Base-by-base conservation (phyloP, 2,797 vertebrate genomes). In the Sciurus carolinensis region DNA sequence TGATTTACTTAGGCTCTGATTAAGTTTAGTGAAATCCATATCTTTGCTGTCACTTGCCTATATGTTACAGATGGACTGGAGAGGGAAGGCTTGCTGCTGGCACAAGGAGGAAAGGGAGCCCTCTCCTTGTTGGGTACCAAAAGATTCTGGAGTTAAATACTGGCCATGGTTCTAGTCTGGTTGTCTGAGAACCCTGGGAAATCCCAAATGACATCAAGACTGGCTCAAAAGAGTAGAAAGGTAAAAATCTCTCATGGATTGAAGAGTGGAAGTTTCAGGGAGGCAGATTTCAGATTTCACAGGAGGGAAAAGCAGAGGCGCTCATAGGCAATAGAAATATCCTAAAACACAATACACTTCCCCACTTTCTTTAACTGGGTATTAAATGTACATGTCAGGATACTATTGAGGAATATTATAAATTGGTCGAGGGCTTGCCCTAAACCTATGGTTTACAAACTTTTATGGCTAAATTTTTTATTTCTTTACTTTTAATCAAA, bases 21-120 rank as follows among this genome's bases (percentile, higher is more conserved):
- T 97, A 96, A 98, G 95, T 97, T 94, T 95, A 87, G 95, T 90
- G 97, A 98, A 98, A 97, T 97, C 94, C 94, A 87, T 95, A 94
- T 97, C 96, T 97, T 97, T 97, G 95, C 95, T 91, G 52, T 87
- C 71, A 97, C n/a, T 92, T 82, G 96, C 93, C 96, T 98, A 87
- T 97, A 97, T 69, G 73, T 90, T 90, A 90, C 75, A 93, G 91
- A 79, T 77, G n/a, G 26, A 71, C 62, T 90, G 57, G 42, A 81
- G 50, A 30, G n/a, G 36, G n/a, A 47, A 54, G 8, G 39, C 42
- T 91, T 87, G 50, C 17, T 83, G 59, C 36, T 30, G 64, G 13
- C n/a, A 42, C 79, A 20, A 59, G 64, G 20, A 47, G 33, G 75
- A 88, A 52, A 73, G 69, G 75, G 36, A 50, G 50, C 33, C 26